These are phyloP conservation scores for Acyrthosiphon pisum DNA, from an alignment of 1,140 invertebrate genomes.

Conservation along the genomic window DNA sequence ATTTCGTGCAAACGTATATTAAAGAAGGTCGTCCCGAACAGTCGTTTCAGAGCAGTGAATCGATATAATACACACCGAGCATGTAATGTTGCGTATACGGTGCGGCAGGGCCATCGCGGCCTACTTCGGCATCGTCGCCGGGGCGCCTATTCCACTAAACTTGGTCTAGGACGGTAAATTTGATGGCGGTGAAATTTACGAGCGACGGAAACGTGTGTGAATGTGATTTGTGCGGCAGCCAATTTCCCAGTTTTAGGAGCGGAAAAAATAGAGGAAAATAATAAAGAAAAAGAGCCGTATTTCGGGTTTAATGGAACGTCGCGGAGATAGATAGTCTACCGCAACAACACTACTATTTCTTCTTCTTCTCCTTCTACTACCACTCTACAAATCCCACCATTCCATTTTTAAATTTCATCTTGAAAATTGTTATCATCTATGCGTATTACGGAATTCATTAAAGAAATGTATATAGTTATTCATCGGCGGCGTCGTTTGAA, in stretches of 20 bases:
- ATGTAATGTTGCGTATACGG: background rate
- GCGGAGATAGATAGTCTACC: background rate
- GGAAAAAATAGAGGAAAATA: background rate
- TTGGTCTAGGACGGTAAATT: background rate
- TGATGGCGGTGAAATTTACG: slow-evolving; percentile 16
- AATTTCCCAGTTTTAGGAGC: background rate
- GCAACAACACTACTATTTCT: background rate
- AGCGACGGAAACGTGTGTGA: background rate
- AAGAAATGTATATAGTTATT: background rate
- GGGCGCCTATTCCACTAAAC: background rate
- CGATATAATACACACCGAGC: background rate
- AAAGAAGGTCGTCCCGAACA: background rate
- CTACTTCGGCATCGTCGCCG: background rate
- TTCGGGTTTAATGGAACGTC: background rate
- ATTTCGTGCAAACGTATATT: background rate
- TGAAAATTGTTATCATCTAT: background rate
- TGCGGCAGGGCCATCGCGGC: background rate
- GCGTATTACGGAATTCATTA: background rate
- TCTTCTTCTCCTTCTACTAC: background rate
- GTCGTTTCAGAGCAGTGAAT: background rate
- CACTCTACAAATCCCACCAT: background rate
- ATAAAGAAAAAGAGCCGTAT: background rate
- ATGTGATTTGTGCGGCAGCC: slow-evolving; percentile 22
- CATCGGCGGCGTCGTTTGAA: background rate
- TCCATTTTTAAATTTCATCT: background rate